A percentile compares a stretch with the other conserved stretches of the same genome.
Evolutionary conservation across 2,797 vertebrate genomes (phyloP).

Genomic region (Lutjanus argentimaculatus): DNA sequence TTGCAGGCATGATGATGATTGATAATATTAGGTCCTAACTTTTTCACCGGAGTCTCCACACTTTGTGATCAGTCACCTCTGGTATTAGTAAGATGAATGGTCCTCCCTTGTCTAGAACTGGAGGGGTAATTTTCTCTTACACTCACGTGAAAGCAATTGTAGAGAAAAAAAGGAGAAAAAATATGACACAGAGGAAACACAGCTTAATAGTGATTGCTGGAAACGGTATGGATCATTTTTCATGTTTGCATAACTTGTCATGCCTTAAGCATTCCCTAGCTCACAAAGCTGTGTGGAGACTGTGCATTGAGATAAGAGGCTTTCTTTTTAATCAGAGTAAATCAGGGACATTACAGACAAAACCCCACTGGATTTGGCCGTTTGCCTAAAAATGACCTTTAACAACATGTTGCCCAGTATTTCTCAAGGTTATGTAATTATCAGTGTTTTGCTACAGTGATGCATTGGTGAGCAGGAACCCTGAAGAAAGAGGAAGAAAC

Average conservation of each 20-base stretch:
- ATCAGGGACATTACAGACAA: neutral
- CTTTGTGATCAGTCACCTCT: constrained; percentile 69
- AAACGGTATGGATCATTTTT: constrained; percentile 53
- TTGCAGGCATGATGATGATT: constrained; percentile 72
- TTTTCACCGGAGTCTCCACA: constrained; percentile 64
- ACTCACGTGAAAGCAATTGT: constrained; percentile 46
- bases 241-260: constrained; percentile 44
- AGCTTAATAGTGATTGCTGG: constrained; percentile 48
- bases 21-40: constrained; percentile 66
- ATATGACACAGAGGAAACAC: constrained; percentile 21
- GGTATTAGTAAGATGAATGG: constrained; percentile 79
- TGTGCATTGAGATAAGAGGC: constrained; percentile 42
- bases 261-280: constrained; percentile 47
- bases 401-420: neutral
- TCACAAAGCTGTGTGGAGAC: constrained; percentile 16
- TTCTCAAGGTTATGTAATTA: constrained; percentile 10
- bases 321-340: constrained; percentile 42
- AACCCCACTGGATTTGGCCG: neutral
- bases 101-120: constrained; percentile 42
- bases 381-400: constrained; percentile 24
- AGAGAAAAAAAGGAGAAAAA: neutral
- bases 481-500: constrained; percentile 19
- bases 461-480: neutral
- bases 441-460: constrained; percentile 6
- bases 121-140: constrained; percentile 67